A percentile compares a stretch with the other conserved stretches of the same genome.
Evolutionary conservation across 2,888 invertebrate genomes (phyloP).

Genomic region (Cataglyphis rosenhaueri): DNA sequence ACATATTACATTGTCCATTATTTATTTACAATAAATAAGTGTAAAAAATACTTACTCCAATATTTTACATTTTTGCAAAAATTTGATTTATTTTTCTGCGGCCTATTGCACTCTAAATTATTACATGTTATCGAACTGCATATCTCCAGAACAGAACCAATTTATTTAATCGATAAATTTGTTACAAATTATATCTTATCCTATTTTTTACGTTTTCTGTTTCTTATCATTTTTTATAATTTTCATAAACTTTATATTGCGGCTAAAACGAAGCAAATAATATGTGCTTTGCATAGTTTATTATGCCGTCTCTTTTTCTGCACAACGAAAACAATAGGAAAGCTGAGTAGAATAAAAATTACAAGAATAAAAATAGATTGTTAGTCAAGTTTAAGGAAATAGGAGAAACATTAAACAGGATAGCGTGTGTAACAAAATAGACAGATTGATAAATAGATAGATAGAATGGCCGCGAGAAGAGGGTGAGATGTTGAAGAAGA

Average conservation of each 20-base stretch:
- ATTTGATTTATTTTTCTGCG: background rate
- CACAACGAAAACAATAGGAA: background rate
- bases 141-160: background rate
- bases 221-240: background rate
- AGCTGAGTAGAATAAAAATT: background rate
- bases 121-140: background rate
- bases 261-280: background rate
- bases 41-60: conserved; percentile 6
- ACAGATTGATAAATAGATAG: conserved; percentile 42
- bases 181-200: background rate
- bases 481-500: background rate
- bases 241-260: background rate
- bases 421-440: conserved; percentile 38
- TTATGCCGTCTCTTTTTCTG: background rate
- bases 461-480: background rate
- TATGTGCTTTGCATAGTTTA: conserved; percentile 9
- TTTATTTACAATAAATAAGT: conserved; percentile 2
- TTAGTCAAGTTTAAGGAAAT: background rate
- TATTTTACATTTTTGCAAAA: background rate
- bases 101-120: background rate
- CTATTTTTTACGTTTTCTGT: background rate
- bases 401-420: conserved; percentile 11
- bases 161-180: conserved; percentile 2
- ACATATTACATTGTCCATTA: background rate
- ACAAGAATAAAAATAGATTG: conserved; percentile 21